Evolutionary conservation across 2,888 invertebrate genomes (phyloP), one percentile per base, ranked within the genome.

Genomic region (Tachina lurida): DNA sequence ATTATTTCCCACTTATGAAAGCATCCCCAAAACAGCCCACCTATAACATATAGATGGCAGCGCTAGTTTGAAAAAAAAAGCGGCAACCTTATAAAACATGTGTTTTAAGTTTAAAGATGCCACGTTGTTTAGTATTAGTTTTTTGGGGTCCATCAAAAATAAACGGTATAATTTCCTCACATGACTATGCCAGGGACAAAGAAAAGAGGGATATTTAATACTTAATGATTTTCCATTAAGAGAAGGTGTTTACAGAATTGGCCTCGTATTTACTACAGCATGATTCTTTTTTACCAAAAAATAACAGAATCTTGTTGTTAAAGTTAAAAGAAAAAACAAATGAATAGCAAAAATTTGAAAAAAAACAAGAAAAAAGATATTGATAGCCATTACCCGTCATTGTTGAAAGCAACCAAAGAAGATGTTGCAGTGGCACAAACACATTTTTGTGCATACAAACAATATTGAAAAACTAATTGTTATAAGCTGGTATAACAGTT

Each of bases 301-400:
- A 54, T n/a, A 62, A 54, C 56, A 41, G 10, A 71, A 71, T 54
- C 63, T 60, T 47, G 8, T 63, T 22, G 19, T 22, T 17, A 63
- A 67, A 39, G 12, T 47, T 19, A 41, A 47, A 58, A 15, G 41
- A 19, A 31, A 17, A 8, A 63, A 31, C 56, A 56, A 49, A n/a
- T 15, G 49, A 17, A 31, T 12, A 1, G 15, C 41, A 22, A 39
- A 41, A 43, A 31, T 7, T 31, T 31, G 7, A 31, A 31, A 31
- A 31, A 31, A 31, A 31, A 31, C 31, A 5, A 31, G 2, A 70
- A 54, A 10, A 43, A 45, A 71, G 52, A 17, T 49, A 74, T 52
- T 58, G 73, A 80, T 79, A 65, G 45, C 65, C 80, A 80, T 60
- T 58, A 45, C 41, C 79, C 56, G 67, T 58, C 73, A 43, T 80